A percentile compares a stretch with the other conserved stretches of the same genome.
Evolutionary conservation across 2,113 vertebrate species (phyloP).

Genomic region (Osmerus mordax): DNA sequence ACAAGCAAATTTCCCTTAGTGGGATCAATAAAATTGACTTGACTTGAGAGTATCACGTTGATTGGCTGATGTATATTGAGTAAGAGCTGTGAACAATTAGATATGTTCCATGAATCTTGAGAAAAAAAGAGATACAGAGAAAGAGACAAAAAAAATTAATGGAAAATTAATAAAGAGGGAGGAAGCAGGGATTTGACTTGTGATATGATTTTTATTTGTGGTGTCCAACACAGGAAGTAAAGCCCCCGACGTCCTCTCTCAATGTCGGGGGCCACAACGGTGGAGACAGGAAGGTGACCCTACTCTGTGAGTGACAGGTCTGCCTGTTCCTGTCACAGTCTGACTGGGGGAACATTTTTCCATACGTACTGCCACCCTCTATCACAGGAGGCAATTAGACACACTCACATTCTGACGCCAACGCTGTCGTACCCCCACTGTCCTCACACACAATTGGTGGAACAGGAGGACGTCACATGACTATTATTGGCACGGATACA

Average conservation of each 20-base stretch:
- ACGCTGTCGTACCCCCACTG: background rate
- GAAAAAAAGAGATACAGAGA: background rate
- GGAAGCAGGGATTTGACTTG: background rate
- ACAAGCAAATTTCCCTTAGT: too few species aligned
- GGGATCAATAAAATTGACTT: too few species aligned
- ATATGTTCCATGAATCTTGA: background rate
- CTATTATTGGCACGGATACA: background rate
- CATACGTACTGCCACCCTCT: background rate
- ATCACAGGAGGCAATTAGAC: background rate
- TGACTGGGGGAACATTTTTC: conserved; percentile 2
- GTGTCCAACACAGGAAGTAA: background rate
- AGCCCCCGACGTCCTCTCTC: background rate
- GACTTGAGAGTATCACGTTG: too few species aligned
- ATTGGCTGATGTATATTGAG: too few species aligned
- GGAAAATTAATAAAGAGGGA: background rate
- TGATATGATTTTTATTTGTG: background rate
- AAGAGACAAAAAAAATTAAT: background rate
- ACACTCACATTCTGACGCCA: background rate
- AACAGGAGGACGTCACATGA: conserved; percentile 9
- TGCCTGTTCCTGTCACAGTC: conserved; percentile 6
- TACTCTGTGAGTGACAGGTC: conserved; percentile 4
- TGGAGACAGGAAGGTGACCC: conserved; percentile 5
- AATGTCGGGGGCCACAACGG: conserved; percentile 4
- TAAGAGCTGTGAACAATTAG: background rate
- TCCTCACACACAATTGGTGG: background rate